Evolutionary conservation across 2,888 invertebrate species (phyloP).

Genomic region (Pristionchus arcanus): DNA sequence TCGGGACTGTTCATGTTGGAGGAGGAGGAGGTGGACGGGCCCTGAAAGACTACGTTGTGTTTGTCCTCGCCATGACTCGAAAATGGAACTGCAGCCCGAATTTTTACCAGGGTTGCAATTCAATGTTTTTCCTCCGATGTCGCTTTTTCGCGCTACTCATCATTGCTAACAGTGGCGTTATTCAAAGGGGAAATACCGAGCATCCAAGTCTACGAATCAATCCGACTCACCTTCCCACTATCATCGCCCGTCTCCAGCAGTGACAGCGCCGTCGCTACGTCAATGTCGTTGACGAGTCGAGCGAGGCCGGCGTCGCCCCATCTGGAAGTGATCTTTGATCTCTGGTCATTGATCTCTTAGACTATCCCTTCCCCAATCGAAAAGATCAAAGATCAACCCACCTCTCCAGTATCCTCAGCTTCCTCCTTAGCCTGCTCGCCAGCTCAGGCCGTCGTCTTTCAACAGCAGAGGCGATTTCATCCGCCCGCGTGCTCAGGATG

Average conservation of each 20-base stretch:
- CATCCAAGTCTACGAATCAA: not conserved
- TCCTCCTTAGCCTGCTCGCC: constrained; percentile 64
- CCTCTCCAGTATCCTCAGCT: constrained; percentile 65
- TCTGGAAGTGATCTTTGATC: constrained; percentile 9
- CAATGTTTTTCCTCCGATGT: too few relatives aligned
- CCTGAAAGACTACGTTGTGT: constrained; percentile 3
- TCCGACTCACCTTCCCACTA: not conserved
- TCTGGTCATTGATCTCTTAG: not conserved
- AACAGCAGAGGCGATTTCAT: constrained; percentile 71
- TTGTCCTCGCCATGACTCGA: too few relatives aligned
- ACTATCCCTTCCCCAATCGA: not conserved
- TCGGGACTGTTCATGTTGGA: constrained; percentile 29
- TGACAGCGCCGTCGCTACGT: constrained; percentile 89
- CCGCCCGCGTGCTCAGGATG: constrained; percentile 63
- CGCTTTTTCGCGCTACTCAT: too few relatives aligned
- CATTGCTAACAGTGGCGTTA: too few relatives aligned
- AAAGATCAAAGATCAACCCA: constrained; percentile 39
- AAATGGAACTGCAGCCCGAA: not conserved
- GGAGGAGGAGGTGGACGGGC: constrained; percentile 35
- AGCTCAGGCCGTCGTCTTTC: constrained; percentile 61
- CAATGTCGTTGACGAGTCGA: constrained; percentile 92
- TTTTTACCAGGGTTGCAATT: too few relatives aligned
- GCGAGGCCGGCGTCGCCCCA: constrained; percentile 86
- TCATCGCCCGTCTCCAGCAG: constrained; percentile 57
- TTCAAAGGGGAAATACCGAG: too few relatives aligned